phyloP scores from a whole-genome alignment of 1,140 invertebrate species.

The Ericerus pela region DNA sequence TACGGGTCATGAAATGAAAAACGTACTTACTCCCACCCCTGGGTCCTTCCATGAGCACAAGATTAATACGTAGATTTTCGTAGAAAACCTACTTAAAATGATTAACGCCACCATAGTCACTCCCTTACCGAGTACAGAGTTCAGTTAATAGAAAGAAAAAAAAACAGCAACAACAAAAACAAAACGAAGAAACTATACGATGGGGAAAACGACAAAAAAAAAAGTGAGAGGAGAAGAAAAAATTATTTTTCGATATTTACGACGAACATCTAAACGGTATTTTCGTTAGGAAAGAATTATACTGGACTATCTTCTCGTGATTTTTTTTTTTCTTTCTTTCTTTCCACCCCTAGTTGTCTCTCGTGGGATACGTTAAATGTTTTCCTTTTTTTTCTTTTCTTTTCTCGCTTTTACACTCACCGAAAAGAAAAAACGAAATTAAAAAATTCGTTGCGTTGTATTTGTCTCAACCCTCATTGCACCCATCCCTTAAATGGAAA shows the following conservation, averaged over 20 bases:
- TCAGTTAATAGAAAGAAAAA: conserved; percentile 1
- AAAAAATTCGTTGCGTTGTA: conserved; percentile 5
- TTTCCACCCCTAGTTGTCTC: too few species aligned
- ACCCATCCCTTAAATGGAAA: background rate
- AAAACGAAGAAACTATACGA: too few species aligned
- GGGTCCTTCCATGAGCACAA: too few species aligned
- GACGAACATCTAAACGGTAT: background rate
- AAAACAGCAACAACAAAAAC: background rate
- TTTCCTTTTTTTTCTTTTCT: background rate
- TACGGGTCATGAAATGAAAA: too few species aligned
- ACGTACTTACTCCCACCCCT: too few species aligned
- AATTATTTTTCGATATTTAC: conserved; percentile 9
- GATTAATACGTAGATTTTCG: too few species aligned
- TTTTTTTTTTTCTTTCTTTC: background rate
- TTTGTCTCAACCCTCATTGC: too few species aligned
- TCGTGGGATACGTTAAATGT: too few species aligned
- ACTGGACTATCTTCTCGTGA: background rate
- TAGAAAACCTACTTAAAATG: too few species aligned
- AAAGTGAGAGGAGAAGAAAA: conserved; percentile 3
- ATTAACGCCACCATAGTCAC: too few species aligned
- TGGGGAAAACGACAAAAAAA: background rate
- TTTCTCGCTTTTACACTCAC: background rate
- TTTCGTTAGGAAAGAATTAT: background rate
- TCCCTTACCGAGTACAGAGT: too few species aligned
- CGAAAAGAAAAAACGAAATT: background rate